phyloP scores from a whole-genome alignment of 2,797 vertebrate species.

The Eleutherodactylus coqui region DNA sequence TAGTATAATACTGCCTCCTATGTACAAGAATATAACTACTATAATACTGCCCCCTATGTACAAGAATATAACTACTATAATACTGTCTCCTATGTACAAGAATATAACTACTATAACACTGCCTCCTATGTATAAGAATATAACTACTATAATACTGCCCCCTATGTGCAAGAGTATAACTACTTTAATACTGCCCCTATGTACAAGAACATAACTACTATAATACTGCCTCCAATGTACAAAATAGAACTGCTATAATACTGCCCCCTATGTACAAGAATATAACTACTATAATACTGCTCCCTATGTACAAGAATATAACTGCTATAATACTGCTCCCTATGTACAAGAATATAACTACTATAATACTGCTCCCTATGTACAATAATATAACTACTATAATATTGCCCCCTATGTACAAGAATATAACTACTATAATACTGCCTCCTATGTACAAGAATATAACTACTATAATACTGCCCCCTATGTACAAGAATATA shows the following conservation, averaged over 20 bases:
- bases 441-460: constrained; percentile 2
- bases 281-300: constrained; percentile 4
- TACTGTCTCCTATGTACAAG: background rate
- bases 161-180: constrained; percentile 2
- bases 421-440: constrained; percentile 18
- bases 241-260: constrained; percentile 3
- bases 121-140: background rate
- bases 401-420: background rate
- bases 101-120: constrained; percentile 18
- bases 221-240: constrained; percentile 3
- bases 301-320: background rate
- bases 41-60: too few relatives aligned
- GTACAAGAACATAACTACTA: constrained; percentile 5
- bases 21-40: too few relatives aligned
- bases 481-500: background rate
- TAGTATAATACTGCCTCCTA: too few relatives aligned
- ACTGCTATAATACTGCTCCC: background rate
- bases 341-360: constrained; percentile 16
- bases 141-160: constrained; percentile 8
- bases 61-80: background rate
- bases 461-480: constrained; percentile 5
- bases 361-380: background rate
- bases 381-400: constrained; percentile 12
- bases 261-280: background rate
- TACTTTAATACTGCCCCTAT: constrained; percentile 4